These are phyloP conservation scores for Pagetopsis macropterus DNA, from an alignment of 2,797 vertebrate genomes.

Conservation along the genomic window DNA sequence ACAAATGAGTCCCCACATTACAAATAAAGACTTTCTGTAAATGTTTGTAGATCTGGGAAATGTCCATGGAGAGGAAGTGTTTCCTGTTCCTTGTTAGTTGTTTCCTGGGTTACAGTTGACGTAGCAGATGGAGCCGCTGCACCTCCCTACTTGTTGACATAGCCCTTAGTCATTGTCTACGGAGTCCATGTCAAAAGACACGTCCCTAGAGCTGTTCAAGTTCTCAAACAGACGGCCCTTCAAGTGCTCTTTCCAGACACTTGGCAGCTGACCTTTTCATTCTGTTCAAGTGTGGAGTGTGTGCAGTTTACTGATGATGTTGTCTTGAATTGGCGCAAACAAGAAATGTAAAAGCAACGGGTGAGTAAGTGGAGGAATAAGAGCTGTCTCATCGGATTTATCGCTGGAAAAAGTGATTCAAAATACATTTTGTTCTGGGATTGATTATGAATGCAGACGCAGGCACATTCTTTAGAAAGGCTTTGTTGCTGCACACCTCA, in stretches of 20 bases:
- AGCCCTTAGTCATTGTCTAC: slow-evolving; percentile 35
- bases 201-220: slow-evolving; percentile 45
- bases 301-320: slow-evolving; percentile 49
- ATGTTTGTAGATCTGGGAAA: background rate
- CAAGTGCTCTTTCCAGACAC: slow-evolving; percentile 68
- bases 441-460: no score
- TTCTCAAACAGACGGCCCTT: slow-evolving; percentile 57
- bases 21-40: background rate
- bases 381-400: slow-evolving; percentile 27
- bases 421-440: no score
- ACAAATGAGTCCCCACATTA: background rate
- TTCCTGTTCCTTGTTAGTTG: background rate
- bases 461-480: no score
- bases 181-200: slow-evolving; percentile 37
- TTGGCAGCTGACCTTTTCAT: slow-evolving; percentile 73
- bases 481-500: no score
- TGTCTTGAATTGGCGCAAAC: slow-evolving; percentile 28
- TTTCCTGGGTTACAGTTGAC: slow-evolving; percentile 12
- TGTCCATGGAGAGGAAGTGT: background rate
- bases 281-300: slow-evolving; percentile 38
- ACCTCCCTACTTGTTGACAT: slow-evolving; percentile 12
- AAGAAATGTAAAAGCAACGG: slow-evolving; percentile 15
- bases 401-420: slow-evolving; percentile 8
- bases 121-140: slow-evolving; percentile 12
- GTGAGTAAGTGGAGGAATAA: slow-evolving; percentile 38